Evolutionary conservation across 2,888 invertebrate species (phyloP), one percentile per base, ranked within the genome.

Genomic region (Platypus cylindrus): DNA sequence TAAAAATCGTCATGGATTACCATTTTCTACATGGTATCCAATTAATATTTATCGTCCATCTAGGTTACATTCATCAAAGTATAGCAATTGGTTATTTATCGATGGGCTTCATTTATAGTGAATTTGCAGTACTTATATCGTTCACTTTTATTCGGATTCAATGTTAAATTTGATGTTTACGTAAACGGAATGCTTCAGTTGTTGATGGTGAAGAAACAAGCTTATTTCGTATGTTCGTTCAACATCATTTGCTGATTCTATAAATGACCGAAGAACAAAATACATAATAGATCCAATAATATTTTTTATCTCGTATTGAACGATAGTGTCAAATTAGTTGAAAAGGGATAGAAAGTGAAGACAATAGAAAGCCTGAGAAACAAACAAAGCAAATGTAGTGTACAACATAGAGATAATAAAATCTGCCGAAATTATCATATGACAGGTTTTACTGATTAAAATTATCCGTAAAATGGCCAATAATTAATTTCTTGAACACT

Each of bases 61-160:
- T 14, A 16, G 27, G 14, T 11, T 27, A 27, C 12, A 14, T 27
- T 9, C 27, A 27, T 27, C 27, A 27, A 27, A 27, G 14, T 27
- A 27, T 27, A 4, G 15, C 14, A 3, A 27, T 27, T 5, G 9
- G 5, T 9, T 4, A 15, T 8, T 5, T 27, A 3, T 13, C 27
- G 3, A 11, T 27, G 13, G 15, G 27, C 14, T 27, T 27, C 15
- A 27, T 27, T 27, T 27, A 11, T 27, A 16, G 27, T 3, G 27
- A 27, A 14, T 9, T 27, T 4, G 3, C 15, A 9, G 27, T 27
- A 7, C 13, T 27, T 9, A 13, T 15, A 27, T 27, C 27, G 4
- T 7, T 27, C 8, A 27, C 27, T 3, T 27, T 27, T 14, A 4
- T 27, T 9, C 14, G 27, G 12, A 5, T 27, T 15, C 27, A 27